Conservation (phyloP, 2,888 invertebrate genomes). For the Dasysyrphus albostriatus region DNA sequence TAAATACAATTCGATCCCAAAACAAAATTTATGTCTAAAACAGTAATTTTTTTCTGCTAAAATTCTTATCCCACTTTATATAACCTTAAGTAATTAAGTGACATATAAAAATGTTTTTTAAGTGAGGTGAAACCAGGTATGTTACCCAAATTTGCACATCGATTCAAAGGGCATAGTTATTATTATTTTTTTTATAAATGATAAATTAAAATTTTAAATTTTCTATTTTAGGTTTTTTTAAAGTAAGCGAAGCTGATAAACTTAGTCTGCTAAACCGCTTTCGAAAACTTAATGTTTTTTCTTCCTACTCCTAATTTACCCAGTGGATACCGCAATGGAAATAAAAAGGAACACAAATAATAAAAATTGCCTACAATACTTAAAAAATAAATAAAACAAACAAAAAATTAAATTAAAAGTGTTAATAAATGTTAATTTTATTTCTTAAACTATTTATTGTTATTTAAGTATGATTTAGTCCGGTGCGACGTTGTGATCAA, state of each 20-base stretch:
- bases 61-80: background rate
- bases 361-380: conserved; percentile 50
- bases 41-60: background rate
- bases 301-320: conserved; percentile 5
- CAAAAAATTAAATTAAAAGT: conserved; percentile 24
- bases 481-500: conserved; percentile 75
- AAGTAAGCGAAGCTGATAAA: conserved; percentile 44
- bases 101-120: background rate
- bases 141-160: conserved; percentile 51
- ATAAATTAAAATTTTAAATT: conserved; percentile 35
- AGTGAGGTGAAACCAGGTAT: conserved; percentile 14
- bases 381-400: conserved; percentile 43
- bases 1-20: too few species aligned
- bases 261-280: conserved; percentile 17
- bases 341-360: conserved; percentile 30
- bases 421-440: conserved; percentile 51
- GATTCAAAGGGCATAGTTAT: conserved; percentile 41
- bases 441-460: conserved; percentile 72
- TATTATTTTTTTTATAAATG: background rate
- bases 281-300: conserved; percentile 4
- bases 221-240: conserved; percentile 53
- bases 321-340: conserved; percentile 33
- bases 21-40: too few species aligned
- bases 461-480: conserved; percentile 72
- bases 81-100: background rate